These are phyloP conservation scores for Mesoclemmys tuberculata DNA, from an alignment of 2,113 vertebrate species.

Conservation along the genomic window DNA sequence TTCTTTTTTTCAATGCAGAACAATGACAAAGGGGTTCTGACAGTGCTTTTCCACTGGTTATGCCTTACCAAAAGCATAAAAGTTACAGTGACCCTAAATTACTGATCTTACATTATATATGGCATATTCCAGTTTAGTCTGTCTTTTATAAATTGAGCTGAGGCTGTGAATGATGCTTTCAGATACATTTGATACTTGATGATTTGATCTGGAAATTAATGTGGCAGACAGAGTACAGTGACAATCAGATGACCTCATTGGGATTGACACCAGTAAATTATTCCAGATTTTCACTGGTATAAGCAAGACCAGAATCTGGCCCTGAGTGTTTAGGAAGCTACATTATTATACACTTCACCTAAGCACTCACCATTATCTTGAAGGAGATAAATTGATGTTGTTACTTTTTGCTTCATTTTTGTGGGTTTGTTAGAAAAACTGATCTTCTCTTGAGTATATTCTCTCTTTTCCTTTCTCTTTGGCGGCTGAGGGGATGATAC, in stretches of 20 bases:
- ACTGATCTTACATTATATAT: background rate
- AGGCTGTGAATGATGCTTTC: rapidly evolving
- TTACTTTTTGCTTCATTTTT: slow-evolving; percentile 78
- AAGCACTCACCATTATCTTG: slow-evolving; percentile 79
- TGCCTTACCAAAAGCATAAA: background rate
- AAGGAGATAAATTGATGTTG: slow-evolving; percentile 48
- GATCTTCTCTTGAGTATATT: slow-evolving; percentile 76
- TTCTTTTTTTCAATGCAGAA: slow-evolving; percentile 1
- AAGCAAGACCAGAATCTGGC: background rate
- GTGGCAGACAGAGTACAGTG: background rate
- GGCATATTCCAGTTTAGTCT: rapidly evolving
- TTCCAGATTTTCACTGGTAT: background rate
- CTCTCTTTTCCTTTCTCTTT: slow-evolving; percentile 77
- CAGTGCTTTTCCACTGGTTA: slow-evolving; percentile 3
- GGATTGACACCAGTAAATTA: rapidly evolving
- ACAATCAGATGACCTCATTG: background rate
- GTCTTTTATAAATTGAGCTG: background rate
- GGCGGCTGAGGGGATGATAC: slow-evolving; percentile 78
- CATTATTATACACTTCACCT: background rate
- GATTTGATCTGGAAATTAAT: background rate
- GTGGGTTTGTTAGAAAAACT: slow-evolving; percentile 77
- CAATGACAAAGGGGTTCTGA: slow-evolving; percentile 18
- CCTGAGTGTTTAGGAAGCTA: background rate
- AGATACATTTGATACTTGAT: background rate
- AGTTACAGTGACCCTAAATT: background rate